phyloP scores from a whole-genome alignment of 1,140 invertebrate species.

The Drosophila arizonae region DNA sequence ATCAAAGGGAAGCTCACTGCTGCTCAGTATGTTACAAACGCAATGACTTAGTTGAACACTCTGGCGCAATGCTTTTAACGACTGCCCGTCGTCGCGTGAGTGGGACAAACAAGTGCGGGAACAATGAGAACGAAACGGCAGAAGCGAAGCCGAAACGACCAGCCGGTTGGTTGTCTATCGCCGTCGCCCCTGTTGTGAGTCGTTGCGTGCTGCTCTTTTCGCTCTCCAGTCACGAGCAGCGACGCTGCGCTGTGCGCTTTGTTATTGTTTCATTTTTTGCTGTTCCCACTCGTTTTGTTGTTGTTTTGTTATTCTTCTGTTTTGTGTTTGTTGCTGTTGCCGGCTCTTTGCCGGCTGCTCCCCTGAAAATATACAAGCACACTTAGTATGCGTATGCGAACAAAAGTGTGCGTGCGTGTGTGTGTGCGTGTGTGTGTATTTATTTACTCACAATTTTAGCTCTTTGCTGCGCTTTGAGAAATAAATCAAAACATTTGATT shows the following conservation, averaged over 20 bases:
- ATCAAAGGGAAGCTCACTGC: not conserved
- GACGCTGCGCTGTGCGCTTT: slow-evolving; percentile 28
- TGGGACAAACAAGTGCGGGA: slow-evolving; percentile 64
- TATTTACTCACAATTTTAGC: slow-evolving; percentile 29
- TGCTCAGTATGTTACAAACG: slow-evolving; percentile 10
- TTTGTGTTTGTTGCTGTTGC: slow-evolving; percentile 44
- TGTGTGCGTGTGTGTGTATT: slow-evolving; percentile 8
- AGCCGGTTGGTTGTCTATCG: slow-evolving; percentile 55
- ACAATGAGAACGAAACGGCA: slow-evolving; percentile 42
- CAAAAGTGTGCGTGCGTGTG: not conserved
- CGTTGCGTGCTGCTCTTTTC: slow-evolving; percentile 16
- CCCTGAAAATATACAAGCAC: slow-evolving; percentile 20
- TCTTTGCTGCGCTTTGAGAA: slow-evolving; percentile 38
- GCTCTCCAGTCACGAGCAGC: slow-evolving; percentile 27
- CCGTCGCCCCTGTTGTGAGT: not conserved
- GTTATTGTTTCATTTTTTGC: slow-evolving; percentile 62
- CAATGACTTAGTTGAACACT: not conserved
- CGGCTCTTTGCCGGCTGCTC: slow-evolving; percentile 36
- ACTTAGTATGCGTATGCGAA: not conserved
- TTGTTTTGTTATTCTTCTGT: slow-evolving; percentile 49
- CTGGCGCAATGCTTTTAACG: slow-evolving; percentile 19
- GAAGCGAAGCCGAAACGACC: slow-evolving; percentile 43
- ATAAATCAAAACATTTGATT: slow-evolving; percentile 55
- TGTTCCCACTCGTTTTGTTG: slow-evolving; percentile 27
- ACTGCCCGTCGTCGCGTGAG: slow-evolving; percentile 58